Percentiles rank a stretch among this genome's conserved stretches.
Conservation (phyloP, 1,140 invertebrate genomes). For the Solenopsis fugax region DNA sequence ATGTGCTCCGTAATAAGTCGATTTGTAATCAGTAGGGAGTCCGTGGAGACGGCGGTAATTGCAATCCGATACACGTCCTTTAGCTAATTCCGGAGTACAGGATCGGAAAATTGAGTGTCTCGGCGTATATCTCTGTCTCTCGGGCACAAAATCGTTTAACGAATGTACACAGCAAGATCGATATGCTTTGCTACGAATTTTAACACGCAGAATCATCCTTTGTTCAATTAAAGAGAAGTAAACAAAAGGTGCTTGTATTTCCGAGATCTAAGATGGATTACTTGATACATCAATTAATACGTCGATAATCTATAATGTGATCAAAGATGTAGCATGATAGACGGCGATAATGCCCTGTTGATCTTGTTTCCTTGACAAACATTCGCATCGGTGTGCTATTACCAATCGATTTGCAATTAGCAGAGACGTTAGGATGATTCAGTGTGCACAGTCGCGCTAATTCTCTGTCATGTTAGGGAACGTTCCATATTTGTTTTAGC, state of each 20-base stretch:
- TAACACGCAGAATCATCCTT: not conserved
- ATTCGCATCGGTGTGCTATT: constrained; percentile 47
- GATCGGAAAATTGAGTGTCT: constrained; percentile 37
- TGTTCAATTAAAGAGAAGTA: not conserved
- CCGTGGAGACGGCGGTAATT: constrained; percentile 28
- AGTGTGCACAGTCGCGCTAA: constrained; percentile 58
- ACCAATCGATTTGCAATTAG: constrained; percentile 61
- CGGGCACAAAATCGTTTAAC: not conserved
- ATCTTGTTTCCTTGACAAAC: constrained; percentile 54
- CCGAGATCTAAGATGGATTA: not conserved
- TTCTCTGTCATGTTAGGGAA: constrained; percentile 47
- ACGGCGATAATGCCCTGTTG: constrained; percentile 50
- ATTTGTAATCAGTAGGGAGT: constrained; percentile 43
- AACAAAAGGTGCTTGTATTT: not conserved
- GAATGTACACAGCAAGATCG: not conserved
- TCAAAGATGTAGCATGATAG: constrained; percentile 39
- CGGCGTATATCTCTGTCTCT: not conserved
- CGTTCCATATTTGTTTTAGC: constrained; percentile 51
- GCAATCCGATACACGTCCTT: constrained; percentile 50
- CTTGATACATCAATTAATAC: constrained; percentile 17
- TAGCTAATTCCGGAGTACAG: constrained; percentile 39
- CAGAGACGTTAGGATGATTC: constrained; percentile 58
- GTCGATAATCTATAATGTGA: constrained; percentile 45
- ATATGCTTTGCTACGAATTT: not conserved
- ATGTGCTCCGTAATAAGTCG: constrained; percentile 47